Evolutionary conservation across 1,140 invertebrate species (phyloP).

Genomic region (Caenorhabditis remanei): DNA sequence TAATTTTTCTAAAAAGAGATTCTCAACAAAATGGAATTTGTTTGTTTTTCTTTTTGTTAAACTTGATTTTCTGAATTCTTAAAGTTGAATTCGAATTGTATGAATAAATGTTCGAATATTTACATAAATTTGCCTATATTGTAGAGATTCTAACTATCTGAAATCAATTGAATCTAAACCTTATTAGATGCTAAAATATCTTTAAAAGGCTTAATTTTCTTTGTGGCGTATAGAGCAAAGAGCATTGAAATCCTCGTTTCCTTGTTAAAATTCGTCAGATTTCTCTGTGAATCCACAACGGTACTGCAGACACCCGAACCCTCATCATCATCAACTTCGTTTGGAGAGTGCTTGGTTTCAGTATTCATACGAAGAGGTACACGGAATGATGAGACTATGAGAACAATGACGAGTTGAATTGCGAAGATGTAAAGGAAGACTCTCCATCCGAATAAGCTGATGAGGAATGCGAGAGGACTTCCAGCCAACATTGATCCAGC

Average conservation of each 20-base stretch:
- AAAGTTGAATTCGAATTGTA: not conserved
- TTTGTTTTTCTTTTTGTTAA: too few species aligned
- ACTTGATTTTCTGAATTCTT: not conserved
- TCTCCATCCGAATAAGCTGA: constrained; percentile 36
- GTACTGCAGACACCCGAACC: constrained; percentile 36
- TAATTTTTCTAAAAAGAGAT: not conserved
- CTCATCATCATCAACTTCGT: constrained; percentile 21
- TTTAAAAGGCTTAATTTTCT: constrained; percentile 21
- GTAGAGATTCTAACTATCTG: not conserved
- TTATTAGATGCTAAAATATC: constrained; percentile 21
- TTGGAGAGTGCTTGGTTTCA: not conserved
- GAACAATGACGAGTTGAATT: constrained; percentile 33
- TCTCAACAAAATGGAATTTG: not conserved
- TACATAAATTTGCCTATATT: too few species aligned
- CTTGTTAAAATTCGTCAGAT: constrained; percentile 22
- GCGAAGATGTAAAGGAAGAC: constrained; percentile 40
- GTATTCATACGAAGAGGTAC: constrained; percentile 33
- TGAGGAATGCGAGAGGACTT: constrained; percentile 26
- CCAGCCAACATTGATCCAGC: constrained; percentile 44
- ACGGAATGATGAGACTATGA: constrained; percentile 19
- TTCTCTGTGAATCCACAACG: constrained; percentile 26
- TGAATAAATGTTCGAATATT: too few species aligned
- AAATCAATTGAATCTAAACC: not conserved
- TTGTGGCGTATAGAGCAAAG: constrained; percentile 12
- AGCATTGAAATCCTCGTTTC: constrained; percentile 30